Conservation (phyloP, 2,888 invertebrate genomes). For the Anarsia innoxiella region DNA sequence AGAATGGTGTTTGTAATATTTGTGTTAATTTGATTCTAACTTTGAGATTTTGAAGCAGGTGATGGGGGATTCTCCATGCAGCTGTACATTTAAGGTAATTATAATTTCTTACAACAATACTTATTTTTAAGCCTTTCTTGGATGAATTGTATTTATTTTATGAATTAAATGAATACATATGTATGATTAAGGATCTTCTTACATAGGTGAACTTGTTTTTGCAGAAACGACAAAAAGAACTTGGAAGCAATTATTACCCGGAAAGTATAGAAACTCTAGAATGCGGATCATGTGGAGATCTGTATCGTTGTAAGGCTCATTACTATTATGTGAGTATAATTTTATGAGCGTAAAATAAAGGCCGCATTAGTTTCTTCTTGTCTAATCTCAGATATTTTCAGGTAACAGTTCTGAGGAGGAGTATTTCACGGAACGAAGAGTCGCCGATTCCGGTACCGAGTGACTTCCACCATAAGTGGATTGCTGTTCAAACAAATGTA, state of each 20-base stretch:
- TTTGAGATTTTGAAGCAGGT: conserved; percentile 39
- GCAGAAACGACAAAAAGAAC: conserved; percentile 30
- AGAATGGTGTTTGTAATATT: not conserved
- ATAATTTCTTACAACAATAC: conserved; percentile 1
- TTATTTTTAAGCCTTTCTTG: too few relatives aligned
- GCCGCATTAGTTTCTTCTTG: too few relatives aligned
- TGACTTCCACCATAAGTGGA: conserved; percentile 36
- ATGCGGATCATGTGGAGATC: conserved; percentile 39
- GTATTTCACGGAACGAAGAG: conserved; percentile 20
- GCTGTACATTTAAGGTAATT: conserved; percentile 38
- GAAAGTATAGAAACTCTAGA: conserved; percentile 34
- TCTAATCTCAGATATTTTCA: conserved; percentile 28
- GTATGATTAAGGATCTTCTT: too few relatives aligned
- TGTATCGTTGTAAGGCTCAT: conserved; percentile 43
- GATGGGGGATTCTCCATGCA: conserved; percentile 39
- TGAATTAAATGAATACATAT: not conserved
- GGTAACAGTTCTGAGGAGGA: conserved; percentile 44
- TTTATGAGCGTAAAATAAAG: too few relatives aligned
- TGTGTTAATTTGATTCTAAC: conserved; percentile 1
- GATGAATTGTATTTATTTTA: not conserved
- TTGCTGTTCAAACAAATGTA: not conserved
- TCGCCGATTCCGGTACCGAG: conserved; percentile 31
- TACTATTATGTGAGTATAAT: conserved; percentile 47
- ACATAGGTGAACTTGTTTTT: conserved; percentile 22
- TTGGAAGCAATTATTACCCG: conserved; percentile 44